Conservation (phyloP, 2,797 vertebrate genomes). For the Buphagus erythrorhynchus region DNA sequence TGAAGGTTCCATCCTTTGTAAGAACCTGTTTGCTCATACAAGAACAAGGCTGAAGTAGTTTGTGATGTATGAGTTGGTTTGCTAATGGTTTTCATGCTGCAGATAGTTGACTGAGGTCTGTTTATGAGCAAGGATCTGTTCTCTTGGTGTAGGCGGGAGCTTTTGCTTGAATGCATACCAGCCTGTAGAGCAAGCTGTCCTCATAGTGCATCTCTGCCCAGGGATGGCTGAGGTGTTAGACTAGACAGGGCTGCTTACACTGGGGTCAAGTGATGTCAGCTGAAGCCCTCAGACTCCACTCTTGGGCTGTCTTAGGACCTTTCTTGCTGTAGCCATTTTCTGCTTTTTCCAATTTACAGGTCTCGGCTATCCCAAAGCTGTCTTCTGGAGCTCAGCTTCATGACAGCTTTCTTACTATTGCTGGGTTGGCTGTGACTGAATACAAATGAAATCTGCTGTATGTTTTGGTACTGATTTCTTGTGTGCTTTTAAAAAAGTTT, state of each 20-base stretch:
- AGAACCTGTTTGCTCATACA: not conserved
- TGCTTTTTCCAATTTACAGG: not conserved
- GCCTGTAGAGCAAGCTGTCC: not conserved
- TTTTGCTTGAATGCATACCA: not conserved
- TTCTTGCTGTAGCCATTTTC: not conserved
- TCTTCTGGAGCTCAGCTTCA: not conserved
- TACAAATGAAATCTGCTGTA: not conserved
- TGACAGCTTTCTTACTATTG: not conserved
- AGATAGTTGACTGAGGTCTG: not conserved
- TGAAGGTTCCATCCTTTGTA: not conserved
- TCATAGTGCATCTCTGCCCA: not conserved
- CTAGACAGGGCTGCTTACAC: not conserved
- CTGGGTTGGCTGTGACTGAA: not conserved
- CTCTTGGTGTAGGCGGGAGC: not conserved
- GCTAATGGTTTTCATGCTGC: not conserved
- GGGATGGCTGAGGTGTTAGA: not conserved
- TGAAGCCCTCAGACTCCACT: not conserved
- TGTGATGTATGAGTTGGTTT: not conserved
- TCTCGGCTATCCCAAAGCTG: not conserved
- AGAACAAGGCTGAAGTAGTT: not conserved
- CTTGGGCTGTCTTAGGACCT: not conserved
- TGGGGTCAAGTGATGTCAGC: not conserved
- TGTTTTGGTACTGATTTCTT: not conserved
- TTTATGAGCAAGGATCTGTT: not conserved
- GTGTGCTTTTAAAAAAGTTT: not conserved